Base-by-base conservation (phyloP, 2,888 invertebrate genomes). In the Bedellia somnulentella region DNA sequence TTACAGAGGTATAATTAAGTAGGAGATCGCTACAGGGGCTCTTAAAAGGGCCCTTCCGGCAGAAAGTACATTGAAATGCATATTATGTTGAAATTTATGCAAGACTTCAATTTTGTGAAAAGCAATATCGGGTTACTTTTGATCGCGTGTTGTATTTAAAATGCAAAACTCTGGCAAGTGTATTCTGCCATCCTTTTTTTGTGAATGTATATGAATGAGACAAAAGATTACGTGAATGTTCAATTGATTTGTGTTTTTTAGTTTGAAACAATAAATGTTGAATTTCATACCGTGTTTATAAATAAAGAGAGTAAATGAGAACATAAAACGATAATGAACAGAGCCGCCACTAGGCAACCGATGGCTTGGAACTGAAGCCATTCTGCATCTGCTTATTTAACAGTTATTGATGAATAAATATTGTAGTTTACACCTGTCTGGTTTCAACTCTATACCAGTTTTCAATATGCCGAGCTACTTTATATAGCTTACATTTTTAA, bases 1-100 rank as follows among this genome's bases (percentile, higher is more conserved):
- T 47, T 36, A 46, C 46, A 40, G 45, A n/a, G 48, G 49, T 42
- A 52, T 45, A 52, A 53, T 57, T 46, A 48, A 41, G 44, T 44
- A 46, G 44, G 42, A 45, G 37, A 45, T 43, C 38, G 16, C 40
- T 38, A 39, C 41, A 47, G 46, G 39, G 44, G 39, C 38, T 39
- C 41, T 37, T 39, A 34, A 31, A 44, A 42, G 42, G 40, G 46
- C 39, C 44, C 34, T 22, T 34, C 22, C 35, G 41, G 46, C 46
- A 43, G 42, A 36, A 30, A 39, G 33, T 40, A 35, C 41, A 42
- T 47, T 53, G 37, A 44, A 34, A 47, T 51, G 44, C 43, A 49
- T 46, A 49, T 54, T 52, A 46, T 35, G 44, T n/a, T 36, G 33
- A 40, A 46, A 46, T 49, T 51, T 43, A 48, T 46, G 43, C 21